Conservation (phyloP, 2,113 vertebrate genomes). For the Cacatua alba region DNA sequence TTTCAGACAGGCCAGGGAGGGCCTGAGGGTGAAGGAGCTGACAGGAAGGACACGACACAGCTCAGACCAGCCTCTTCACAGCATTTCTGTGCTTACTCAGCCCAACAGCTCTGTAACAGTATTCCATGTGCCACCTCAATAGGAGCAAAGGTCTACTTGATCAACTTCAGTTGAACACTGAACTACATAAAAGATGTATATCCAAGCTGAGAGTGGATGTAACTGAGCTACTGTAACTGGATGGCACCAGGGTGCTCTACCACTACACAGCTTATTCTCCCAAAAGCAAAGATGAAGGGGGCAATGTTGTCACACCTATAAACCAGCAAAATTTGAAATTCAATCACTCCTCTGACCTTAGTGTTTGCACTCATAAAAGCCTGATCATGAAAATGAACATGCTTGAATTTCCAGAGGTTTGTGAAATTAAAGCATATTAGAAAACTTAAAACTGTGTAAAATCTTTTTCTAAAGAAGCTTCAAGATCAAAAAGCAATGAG, state of each 20-base stretch:
- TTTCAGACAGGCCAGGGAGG: background rate
- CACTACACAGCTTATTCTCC: background rate
- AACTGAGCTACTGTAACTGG: rapidly evolving
- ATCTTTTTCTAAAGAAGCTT: background rate
- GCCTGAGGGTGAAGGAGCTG: rapidly evolving
- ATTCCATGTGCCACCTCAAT: rapidly evolving
- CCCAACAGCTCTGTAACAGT: rapidly evolving
- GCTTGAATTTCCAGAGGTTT: background rate
- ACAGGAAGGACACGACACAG: rapidly evolving
- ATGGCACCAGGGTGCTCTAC: background rate
- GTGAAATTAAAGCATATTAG: background rate
- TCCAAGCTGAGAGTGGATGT: rapidly evolving
- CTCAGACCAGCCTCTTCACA: background rate
- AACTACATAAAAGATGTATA: background rate
- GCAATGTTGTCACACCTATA: rapidly evolving
- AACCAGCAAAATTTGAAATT: background rate
- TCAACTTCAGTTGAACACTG: rapidly evolving
- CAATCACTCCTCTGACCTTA: background rate
- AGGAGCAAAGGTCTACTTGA: background rate
- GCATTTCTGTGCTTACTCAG: background rate
- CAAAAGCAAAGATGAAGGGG: background rate
- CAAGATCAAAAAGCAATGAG: rapidly evolving
- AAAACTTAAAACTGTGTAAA: background rate
- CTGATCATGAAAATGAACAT: too few relatives aligned
- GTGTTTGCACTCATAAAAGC: background rate